Evolutionary conservation across 2,113 vertebrate species (phyloP).

Genomic region (Scatophagus argus): DNA sequence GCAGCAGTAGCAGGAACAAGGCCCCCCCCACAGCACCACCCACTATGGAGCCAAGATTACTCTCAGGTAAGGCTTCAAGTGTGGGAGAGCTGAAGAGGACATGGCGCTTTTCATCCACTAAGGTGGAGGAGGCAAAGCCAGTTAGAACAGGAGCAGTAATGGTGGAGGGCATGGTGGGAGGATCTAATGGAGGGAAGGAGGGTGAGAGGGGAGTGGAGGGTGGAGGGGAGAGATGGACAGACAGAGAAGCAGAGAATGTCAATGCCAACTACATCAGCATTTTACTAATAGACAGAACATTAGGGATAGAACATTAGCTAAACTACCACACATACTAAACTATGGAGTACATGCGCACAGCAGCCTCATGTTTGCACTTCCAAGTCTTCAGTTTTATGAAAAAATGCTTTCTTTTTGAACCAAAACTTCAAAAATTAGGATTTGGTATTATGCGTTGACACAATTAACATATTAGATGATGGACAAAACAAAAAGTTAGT

Average conservation of each 20-base stretch:
- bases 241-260: conserved; percentile 95
- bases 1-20: conserved; percentile 92
- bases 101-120: conserved; percentile 86
- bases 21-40: conserved; percentile 95
- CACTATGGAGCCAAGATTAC: conserved; percentile 93
- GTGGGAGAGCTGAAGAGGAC: conserved; percentile 91
- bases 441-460: not conserved
- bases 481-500: not conserved
- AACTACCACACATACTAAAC: conserved; percentile 45
- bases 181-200: conserved; percentile 95
- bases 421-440: conserved; percentile 1
- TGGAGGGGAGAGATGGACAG: conserved; percentile 88
- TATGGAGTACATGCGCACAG: conserved; percentile 24
- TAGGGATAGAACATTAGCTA: conserved; percentile 77
- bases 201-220: conserved; percentile 83
- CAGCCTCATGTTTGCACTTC: conserved; percentile 41
- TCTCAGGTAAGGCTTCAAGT: conserved; percentile 91
- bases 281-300: no score
- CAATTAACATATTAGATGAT: conserved; percentile 16
- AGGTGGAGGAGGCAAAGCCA: conserved; percentile 90
- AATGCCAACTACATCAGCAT: conserved; percentile 91
- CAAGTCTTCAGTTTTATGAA: not conserved
- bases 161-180: conserved; percentile 97
- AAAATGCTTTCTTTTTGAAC: not conserved
- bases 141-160: conserved; percentile 91